Conservation (phyloP, 2,888 invertebrate genomes). For the Laspeyria flexula region DNA sequence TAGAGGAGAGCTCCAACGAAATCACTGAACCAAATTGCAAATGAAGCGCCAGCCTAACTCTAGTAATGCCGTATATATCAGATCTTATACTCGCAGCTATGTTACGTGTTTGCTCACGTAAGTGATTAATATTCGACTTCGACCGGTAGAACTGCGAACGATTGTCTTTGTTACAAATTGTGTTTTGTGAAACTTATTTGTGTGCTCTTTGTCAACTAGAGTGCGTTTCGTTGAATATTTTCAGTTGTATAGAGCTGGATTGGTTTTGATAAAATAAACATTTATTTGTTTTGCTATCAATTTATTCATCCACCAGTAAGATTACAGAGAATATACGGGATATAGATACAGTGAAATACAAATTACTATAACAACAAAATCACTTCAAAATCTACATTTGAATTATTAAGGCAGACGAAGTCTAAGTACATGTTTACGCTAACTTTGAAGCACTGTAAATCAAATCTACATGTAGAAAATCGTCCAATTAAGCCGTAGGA, state of each 20-base stretch:
- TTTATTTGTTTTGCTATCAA: background rate
- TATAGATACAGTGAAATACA: too few species aligned
- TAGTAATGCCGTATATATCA: conserved; percentile 47
- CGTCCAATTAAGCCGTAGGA: conserved; percentile 36
- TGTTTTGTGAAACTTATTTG: conserved; percentile 10
- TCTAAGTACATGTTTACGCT: background rate
- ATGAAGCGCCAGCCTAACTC: conserved; percentile 60
- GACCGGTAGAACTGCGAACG: conserved; percentile 14
- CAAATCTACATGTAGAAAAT: conserved; percentile 31
- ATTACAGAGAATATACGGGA: too few species aligned
- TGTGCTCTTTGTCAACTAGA: background rate
- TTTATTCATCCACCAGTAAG: too few species aligned
- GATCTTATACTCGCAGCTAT: conserved; percentile 42
- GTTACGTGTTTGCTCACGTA: conserved; percentile 42
- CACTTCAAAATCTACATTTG: background rate
- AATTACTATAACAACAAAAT: too few species aligned
- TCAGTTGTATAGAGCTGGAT: background rate
- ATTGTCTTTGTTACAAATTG: conserved; percentile 11
- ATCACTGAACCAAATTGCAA: conserved; percentile 77
- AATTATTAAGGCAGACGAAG: background rate
- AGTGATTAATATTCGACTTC: conserved; percentile 46
- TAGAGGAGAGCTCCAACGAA: conserved; percentile 67
- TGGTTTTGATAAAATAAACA: background rate
- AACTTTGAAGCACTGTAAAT: conserved; percentile 22
- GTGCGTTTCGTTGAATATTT: background rate